Evolutionary conservation across 2,797 vertebrate genomes (phyloP), one percentile per base, ranked within the genome.

Genomic region (Artibeus lituratus): DNA sequence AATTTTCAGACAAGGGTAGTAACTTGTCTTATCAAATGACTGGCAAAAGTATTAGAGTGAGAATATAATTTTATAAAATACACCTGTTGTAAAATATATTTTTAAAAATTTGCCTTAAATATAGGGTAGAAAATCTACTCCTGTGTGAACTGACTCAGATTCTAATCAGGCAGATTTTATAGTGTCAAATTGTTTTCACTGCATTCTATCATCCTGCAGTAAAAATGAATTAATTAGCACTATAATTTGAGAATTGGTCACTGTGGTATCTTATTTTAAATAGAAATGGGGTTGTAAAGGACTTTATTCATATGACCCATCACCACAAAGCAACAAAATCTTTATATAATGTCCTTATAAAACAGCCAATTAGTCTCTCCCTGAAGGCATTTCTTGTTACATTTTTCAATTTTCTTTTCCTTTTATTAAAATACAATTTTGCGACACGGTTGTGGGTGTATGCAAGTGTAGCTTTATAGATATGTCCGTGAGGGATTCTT

Each of bases 161-260:
- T 91, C 67, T 96, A 93, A 94, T 90, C 90, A 93, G 90, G 65
- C 47, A 95, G 65, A 96, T 69, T 94, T 83, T 83, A 86, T 16
- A 55, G 21, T 37, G 24, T 85, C 37, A 91, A 51, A 86, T 37
- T 82, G 51, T 83, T 95, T 90, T 93, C 84, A 57, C 37, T 80
- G 24, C 1, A 59, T 22, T 70, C 22, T 76, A 65, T 81, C 90
- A 77, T 59, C 87, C 49, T 44, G 81, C 39, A 82, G 42, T 49
- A 90, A 94, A 97, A 35, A 37, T 92, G 65, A 93, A 96, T 92
- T 95, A 93, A 59, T 93, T 96, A 90, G 24, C 55, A 47, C 53
- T 73, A 22, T 53, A 70, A 59, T 77, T 87, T 59, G 59, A 94
- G 59, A 89, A 81, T 47, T 94, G 59, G 44, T 89, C 72, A 73